Conservation (phyloP, 1,140 invertebrate species). For the Drosophila varians region DNA sequence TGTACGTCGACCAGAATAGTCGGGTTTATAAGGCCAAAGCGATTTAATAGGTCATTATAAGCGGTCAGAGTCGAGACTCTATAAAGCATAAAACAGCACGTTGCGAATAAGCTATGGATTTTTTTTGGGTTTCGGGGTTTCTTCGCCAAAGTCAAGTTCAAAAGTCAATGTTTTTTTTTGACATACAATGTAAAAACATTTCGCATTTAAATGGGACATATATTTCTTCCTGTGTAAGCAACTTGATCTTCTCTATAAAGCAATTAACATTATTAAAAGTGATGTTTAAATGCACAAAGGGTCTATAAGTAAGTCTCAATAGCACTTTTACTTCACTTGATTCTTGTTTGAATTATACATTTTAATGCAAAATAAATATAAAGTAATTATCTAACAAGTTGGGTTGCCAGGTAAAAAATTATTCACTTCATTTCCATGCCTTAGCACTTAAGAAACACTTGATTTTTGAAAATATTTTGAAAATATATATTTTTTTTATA, state of each 20-base stretch:
- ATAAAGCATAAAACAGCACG: conserved; percentile 33
- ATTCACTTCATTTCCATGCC: too few relatives aligned
- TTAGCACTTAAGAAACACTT: background rate
- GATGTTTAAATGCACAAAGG: conserved; percentile 6
- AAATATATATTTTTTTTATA: too few relatives aligned
- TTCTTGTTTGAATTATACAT: background rate
- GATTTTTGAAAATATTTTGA: too few relatives aligned
- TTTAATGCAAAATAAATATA: too few relatives aligned
- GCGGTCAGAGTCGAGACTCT: conserved; percentile 13
- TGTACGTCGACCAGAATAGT: conserved; percentile 14
- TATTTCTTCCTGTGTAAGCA: conserved; percentile 21
- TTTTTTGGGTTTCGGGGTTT: conserved; percentile 9
- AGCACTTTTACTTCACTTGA: background rate
- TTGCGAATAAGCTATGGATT: conserved; percentile 13
- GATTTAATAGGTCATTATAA: conserved; percentile 54
- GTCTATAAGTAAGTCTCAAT: background rate
- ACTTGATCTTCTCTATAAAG: conserved; percentile 16
- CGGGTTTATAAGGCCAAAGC: conserved; percentile 36
- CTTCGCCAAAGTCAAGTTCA: conserved; percentile 26
- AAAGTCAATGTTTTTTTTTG: conserved; percentile 4
- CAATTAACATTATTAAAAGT: conserved; percentile 29
- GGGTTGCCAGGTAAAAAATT: too few relatives aligned
- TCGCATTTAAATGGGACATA: background rate
- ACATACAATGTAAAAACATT: conserved; percentile 3
- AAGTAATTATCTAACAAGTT: too few relatives aligned